Evolutionary conservation across 2,797 vertebrate species (phyloP), one percentile per base, ranked within the genome.

Genomic region (Enteromius radiatus): DNA sequence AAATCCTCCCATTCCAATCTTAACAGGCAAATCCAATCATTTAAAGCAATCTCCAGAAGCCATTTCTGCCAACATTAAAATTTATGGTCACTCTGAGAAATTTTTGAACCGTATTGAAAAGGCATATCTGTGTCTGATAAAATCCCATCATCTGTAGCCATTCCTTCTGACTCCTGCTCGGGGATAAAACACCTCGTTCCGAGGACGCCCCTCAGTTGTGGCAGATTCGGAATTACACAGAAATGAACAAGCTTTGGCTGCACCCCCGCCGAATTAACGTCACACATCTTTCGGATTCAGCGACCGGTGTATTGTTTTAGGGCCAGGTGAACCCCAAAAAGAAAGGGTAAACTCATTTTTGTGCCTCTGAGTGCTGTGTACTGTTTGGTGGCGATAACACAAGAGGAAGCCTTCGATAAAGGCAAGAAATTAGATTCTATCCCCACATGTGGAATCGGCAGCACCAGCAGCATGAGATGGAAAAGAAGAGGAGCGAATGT

Each of bases 281-380:
- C 93, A 93, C 93, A 94, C 91, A 94, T 94, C 90, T 87, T 85
- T 79, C 8, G 74, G 88, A 88, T 82, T 90, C 89, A 89, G 85
- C 59, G 19, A 84, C 85, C 69, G 23, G 88, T 87, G 89, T 84
- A 91, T 93, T 93, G 92, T 92, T 94, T 95, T 93, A 93, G 90
- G 91, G 91, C 91, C 89, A 90, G 89, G 88, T 93, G 93, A 94
- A 94, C 93, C 92, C 88, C 88, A 86, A 92, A 93, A 88, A 90
- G 86, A 93, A 91, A 91, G 92, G 92, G 90, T 92, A 92, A 94
- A 93, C 89, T 90, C 92, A 92, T 94, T 94, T 85, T 78, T 76
- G 80, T 86, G 69, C 78, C 69, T 84, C 69, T 85, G 79, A 79
- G 79, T 63, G 59, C 59, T 90, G 88, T 90, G 84, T 93, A 92